Evolutionary conservation across 2,888 invertebrate species (phyloP).

Genomic region (Acrobasis repandana): DNA sequence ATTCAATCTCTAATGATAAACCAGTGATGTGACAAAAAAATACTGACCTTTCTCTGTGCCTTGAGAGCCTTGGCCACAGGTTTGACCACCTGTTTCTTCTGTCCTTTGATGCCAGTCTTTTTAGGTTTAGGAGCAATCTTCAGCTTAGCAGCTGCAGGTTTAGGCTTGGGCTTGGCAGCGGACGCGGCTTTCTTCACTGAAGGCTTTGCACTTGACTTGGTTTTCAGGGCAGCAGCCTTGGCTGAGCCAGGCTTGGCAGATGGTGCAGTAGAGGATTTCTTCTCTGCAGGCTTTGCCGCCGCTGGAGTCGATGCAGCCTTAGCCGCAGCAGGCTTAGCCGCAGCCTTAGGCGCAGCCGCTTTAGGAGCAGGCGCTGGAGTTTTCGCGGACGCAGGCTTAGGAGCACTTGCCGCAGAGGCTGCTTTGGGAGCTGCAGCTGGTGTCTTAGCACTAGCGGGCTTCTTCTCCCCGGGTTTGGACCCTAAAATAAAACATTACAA

Average conservation of each 20-base stretch:
- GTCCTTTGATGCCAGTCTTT: constrained; percentile 81
- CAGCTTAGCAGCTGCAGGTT: constrained; percentile 76
- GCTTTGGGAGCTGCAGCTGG: constrained; percentile 74
- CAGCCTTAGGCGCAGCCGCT: constrained; percentile 66
- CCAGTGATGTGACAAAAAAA: not conserved
- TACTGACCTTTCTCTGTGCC: constrained; percentile 90
- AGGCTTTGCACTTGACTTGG: constrained; percentile 78
- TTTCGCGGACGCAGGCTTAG: constrained; percentile 67
- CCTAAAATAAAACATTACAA: constrained; percentile 36
- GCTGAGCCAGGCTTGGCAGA: constrained; percentile 80
- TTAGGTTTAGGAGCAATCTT: constrained; percentile 81
- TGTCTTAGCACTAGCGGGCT: constrained; percentile 67
- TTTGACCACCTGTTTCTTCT: constrained; percentile 76
- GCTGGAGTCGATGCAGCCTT: constrained; percentile 70
- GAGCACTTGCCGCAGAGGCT: constrained; percentile 54
- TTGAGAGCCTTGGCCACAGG: constrained; percentile 91
- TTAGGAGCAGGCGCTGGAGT: constrained; percentile 73
- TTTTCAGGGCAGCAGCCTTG: constrained; percentile 76
- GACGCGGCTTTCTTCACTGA: constrained; percentile 78
- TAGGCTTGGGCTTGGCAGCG: constrained; percentile 75
- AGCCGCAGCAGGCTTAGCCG: constrained; percentile 73
- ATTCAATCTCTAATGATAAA: no score
- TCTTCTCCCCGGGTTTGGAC: constrained; percentile 75
- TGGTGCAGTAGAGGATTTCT: constrained; percentile 65
- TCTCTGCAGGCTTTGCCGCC: constrained; percentile 64